Evolutionary conservation across 2,888 invertebrate genomes (phyloP), one percentile per base, ranked within the genome.

Genomic region (Dendrolimus pini): DNA sequence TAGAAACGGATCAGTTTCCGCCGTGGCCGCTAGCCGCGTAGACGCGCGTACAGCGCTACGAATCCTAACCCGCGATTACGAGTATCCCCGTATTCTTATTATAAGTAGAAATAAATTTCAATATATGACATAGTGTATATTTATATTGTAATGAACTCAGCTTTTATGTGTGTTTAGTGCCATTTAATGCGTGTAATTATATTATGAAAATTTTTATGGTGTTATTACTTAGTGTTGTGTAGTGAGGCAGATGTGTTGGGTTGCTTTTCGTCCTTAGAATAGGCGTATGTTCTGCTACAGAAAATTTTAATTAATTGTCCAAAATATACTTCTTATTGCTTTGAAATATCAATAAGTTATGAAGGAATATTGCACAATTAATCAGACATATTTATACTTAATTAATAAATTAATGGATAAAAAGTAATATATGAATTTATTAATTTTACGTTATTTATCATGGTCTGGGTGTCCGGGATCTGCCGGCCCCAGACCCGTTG

Each of bases 1-100:
- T 88, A 87, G 88, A 78, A 85, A 88, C 88, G 63, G 71, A 65
- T 67, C 85, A 88, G 87, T 88, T 78, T 77, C 74, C 73, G 75
- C 71, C 79, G 78, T 77, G 82, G 72, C 72, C 72, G 69, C 80
- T 73, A 65, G 64, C 73, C 77, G 84, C 84, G 84, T 83, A 84
- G 83, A 85, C 89, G 85, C 74, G 74, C 63, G 63, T 65, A 30
- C 30, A 63, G 69, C 66, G 73, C 75, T 80, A 80, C 80, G 79
- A 69, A 60, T 67, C 67, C 64, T 59, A 62, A 58, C 57, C 68
- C 65, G 64, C 60, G 59, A 30, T 67, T 47, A 47, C 47, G 47
- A 10, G 12, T 47, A 10, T 47, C 61, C 14, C 57, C 58, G 55
- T 7, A 47, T 47, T 9, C 47, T 47, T 47, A 47, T 47, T 10